phyloP scores from a whole-genome alignment of 92 coral and sea anemone species.

The Palythoa heliodiscus region DNA sequence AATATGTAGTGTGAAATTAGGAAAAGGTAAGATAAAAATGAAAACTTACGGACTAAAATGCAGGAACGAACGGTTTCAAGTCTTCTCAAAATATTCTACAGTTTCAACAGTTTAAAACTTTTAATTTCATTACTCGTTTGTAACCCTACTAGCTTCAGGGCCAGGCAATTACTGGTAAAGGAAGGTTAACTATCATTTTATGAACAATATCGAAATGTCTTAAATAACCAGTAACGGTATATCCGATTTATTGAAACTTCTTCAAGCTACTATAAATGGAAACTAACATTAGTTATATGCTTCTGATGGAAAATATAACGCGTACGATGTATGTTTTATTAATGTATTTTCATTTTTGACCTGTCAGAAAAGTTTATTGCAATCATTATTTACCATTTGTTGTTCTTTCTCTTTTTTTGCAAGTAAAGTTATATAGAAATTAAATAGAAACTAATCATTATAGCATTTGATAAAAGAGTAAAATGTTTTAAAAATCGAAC shows the following conservation, averaged over 20 bases:
- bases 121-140: no score
- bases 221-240: background rate
- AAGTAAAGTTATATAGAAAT: background rate
- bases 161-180: no score
- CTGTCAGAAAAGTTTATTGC: constrained; percentile 22
- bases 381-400: background rate
- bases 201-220: background rate
- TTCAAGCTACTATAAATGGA: no score
- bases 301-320: background rate
- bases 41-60: no score
- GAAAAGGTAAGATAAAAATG: no score
- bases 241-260: no score
- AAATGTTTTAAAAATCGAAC: background rate
- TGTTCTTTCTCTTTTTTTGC: background rate
- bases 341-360: constrained; percentile 33
- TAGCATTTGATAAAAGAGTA: background rate
- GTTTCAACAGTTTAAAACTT: no score
- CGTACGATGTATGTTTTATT: constrained; percentile 15
- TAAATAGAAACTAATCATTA: background rate
- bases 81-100: no score
- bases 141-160: no score
- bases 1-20: no score
- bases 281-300: background rate
- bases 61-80: no score
- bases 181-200: no score